These are phyloP conservation scores for human DNA, from an alignment of 2,113 vertebrate species.

Conservation along the genomic window DNA sequence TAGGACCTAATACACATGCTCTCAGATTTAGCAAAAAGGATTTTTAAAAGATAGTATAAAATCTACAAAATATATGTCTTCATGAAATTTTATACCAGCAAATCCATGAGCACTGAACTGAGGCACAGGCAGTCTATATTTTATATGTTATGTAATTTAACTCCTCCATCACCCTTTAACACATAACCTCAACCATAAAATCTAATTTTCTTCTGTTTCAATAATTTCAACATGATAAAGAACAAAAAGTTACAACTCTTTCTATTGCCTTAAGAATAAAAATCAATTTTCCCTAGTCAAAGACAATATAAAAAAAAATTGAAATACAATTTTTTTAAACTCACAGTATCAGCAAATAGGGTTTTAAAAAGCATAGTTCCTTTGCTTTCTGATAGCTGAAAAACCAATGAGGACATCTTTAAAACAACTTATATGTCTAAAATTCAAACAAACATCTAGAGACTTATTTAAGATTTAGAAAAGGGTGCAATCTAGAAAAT, in stretches of 20 bases:
- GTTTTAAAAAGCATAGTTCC: not conserved
- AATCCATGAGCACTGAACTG: constrained; percentile 29
- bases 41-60: constrained; percentile 47
- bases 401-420: not conserved
- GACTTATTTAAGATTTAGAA: not conserved
- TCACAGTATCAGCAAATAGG: not conserved
- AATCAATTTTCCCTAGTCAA: constrained; percentile 31
- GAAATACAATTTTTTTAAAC: constrained; percentile 22
- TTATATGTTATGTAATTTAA: constrained; percentile 55
- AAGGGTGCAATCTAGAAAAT: not conserved
- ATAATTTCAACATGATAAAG: constrained; percentile 37
- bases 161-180: not conserved
- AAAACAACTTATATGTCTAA: not conserved
- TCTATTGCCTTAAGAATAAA: constrained; percentile 51
- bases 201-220: constrained; percentile 44
- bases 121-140: constrained; percentile 39
- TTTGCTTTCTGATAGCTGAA: not conserved
- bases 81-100: constrained; percentile 59
- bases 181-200: not conserved
- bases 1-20: not conserved
- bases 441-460: not conserved
- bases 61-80: constrained; percentile 36
- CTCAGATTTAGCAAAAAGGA: constrained; percentile 11
- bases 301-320: constrained; percentile 42
- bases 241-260: constrained; percentile 48